Conservation (phyloP, 2,888 invertebrate genomes). For the Eulithis prunata region DNA sequence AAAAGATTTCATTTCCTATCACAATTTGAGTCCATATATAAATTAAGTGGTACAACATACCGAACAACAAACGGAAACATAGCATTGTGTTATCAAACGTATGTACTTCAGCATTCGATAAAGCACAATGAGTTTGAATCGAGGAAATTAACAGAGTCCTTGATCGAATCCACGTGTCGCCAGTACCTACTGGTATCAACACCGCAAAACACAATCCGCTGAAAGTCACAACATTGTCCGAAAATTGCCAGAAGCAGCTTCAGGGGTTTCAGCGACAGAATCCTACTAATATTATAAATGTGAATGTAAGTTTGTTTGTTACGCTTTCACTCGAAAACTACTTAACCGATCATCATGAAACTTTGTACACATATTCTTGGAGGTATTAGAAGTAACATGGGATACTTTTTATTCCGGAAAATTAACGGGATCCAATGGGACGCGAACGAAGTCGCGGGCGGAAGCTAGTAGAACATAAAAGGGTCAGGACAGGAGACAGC, state of each 20-base stretch:
- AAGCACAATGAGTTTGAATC: conserved; percentile 3
- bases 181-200: neutral
- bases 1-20: neutral
- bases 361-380: no score
- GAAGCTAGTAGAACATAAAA: neutral
- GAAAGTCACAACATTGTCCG: conserved; percentile 21
- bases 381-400: no score
- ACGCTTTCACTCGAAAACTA: no score
- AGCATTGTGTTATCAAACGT: conserved; percentile 4
- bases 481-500: no score
- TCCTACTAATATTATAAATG: no score
- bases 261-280: conserved; percentile 4
- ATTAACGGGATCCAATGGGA: no score
- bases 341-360: no score
- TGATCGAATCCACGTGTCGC: conserved; percentile 11
- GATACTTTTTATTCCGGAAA: no score
- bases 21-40: no score
- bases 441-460: no score
- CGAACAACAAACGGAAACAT: conserved; percentile 1
- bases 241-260: conserved; percentile 8
- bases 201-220: conserved; percentile 10
- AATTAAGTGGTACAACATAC: neutral
- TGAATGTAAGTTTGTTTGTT: no score
- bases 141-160: conserved; percentile 9
- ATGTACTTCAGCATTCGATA: conserved; percentile 8